These are phyloP conservation scores for Pachycephala philippinensis DNA, from an alignment of 2,113 vertebrate species.

Conservation along the genomic window DNA sequence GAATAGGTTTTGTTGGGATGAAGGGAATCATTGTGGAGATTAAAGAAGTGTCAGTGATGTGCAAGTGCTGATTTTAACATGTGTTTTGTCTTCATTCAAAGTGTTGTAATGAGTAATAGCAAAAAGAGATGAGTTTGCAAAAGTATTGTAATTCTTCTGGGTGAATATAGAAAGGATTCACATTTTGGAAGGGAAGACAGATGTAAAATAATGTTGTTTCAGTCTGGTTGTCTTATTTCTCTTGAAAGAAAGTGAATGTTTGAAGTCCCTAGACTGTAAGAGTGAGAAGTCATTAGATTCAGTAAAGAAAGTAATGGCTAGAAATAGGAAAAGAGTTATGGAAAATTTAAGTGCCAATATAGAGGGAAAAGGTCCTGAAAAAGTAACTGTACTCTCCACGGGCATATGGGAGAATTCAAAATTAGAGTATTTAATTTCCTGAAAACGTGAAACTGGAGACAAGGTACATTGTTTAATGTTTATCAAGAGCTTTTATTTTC, in stretches of 20 bases:
- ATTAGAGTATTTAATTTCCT: neutral
- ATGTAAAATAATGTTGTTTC: neutral
- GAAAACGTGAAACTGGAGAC: neutral
- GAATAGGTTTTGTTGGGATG: neutral
- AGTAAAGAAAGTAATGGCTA: neutral
- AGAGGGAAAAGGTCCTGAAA: neutral
- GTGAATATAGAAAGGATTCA: neutral
- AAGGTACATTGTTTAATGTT: neutral
- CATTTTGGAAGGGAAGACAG: neutral
- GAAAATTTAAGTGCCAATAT: neutral
- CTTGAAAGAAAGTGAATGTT: neutral
- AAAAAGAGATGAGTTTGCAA: neutral
- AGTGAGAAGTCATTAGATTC: neutral
- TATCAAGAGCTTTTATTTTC: neutral
- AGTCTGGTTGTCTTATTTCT: neutral
- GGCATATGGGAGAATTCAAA: neutral
- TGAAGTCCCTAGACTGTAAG: neutral
- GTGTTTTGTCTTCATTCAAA: neutral
- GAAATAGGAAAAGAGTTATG: neutral
- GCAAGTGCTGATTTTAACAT: neutral
- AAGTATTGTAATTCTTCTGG: neutral
- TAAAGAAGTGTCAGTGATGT: neutral
- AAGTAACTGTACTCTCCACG: neutral
- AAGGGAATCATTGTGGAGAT: neutral
- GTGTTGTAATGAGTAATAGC: neutral